Conservation (phyloP, 2,113 vertebrate genomes). For the Muscicapa adusta region DNA sequence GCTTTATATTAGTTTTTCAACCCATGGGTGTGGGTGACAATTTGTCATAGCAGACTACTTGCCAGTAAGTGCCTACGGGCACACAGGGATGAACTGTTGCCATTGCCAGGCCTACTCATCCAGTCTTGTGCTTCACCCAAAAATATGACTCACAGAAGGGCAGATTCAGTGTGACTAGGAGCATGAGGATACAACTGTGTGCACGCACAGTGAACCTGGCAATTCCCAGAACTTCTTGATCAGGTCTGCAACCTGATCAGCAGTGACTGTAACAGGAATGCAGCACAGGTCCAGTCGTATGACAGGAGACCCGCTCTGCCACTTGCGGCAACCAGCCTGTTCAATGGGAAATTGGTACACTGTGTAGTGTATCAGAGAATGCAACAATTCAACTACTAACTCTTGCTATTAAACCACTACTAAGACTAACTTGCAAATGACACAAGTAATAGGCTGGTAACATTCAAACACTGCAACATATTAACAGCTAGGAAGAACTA, state of each 20-base stretch:
- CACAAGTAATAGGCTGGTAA: neutral
- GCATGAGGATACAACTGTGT: accelerated
- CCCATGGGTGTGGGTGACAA: accelerated
- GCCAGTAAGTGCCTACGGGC: neutral
- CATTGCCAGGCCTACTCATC: neutral
- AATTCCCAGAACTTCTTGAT: neutral
- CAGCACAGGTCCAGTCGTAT: neutral
- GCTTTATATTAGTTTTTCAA: neutral
- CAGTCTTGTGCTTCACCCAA: neutral
- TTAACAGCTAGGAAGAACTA: neutral
- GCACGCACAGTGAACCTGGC: neutral
- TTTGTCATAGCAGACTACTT: neutral
- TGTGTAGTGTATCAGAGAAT: neutral
- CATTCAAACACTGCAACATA: neutral
- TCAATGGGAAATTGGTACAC: neutral
- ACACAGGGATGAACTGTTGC: neutral
- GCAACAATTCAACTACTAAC: neutral
- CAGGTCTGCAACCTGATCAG: neutral
- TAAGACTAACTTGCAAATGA: neutral
- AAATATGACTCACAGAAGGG: neutral
- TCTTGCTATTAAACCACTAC: neutral
- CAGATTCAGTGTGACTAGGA: neutral
- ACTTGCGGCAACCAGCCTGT: neutral
- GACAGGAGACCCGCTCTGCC: neutral
- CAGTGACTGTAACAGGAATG: neutral